phyloP scores from a whole-genome alignment of 2,113 vertebrate genomes.

The Nicator chloris region DNA sequence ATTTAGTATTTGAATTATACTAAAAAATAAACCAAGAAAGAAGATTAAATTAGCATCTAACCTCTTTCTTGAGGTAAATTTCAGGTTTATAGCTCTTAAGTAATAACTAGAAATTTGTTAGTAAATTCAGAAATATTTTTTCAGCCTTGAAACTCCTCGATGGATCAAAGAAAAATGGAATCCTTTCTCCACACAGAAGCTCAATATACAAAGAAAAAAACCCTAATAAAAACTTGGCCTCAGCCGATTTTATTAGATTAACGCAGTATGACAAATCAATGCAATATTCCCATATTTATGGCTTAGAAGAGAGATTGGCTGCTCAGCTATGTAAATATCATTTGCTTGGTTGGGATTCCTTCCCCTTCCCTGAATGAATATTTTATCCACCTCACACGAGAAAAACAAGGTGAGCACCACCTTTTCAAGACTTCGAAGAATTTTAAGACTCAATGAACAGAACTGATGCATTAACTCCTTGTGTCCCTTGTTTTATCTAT shows the following conservation, averaged over 20 bases:
- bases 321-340: background rate
- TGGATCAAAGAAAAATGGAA: background rate
- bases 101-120: background rate
- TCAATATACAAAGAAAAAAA: background rate
- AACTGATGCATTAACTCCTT: background rate
- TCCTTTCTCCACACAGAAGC: background rate
- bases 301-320: background rate
- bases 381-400: background rate
- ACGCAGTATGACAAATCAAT: background rate
- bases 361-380: background rate
- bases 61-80: background rate
- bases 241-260: background rate
- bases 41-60: background rate
- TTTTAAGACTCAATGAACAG: background rate
- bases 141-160: background rate
- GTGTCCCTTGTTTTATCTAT: background rate
- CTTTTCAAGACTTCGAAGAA: background rate
- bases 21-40: background rate
- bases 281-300: background rate
- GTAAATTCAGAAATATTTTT: background rate
- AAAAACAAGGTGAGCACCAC: background rate
- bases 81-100: background rate
- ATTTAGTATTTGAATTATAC: background rate
- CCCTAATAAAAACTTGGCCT: background rate
- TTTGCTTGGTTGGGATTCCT: background rate